Conservation (phyloP, 2,113 vertebrate species). For the Eira barbara region DNA sequence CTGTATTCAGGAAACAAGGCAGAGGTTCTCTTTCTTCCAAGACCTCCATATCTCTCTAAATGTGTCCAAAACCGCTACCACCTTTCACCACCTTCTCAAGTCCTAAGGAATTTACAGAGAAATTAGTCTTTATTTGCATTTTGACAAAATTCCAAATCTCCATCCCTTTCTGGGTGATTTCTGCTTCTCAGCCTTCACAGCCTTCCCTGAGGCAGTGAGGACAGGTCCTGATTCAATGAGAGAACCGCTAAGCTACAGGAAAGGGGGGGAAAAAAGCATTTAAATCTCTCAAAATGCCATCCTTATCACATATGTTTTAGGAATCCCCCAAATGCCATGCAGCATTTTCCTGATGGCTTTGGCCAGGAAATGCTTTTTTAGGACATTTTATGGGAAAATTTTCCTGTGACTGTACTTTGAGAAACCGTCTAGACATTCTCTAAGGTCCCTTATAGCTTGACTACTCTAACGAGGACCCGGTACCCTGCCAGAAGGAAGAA, state of each 20-base stretch:
- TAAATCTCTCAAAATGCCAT: background rate
- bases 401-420: background rate
- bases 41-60: background rate
- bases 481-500: background rate
- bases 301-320: background rate
- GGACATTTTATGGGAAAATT: background rate
- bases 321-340: background rate
- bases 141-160: background rate
- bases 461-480: background rate
- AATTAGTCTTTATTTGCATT: background rate
- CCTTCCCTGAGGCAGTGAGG: background rate
- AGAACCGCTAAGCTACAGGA: background rate
- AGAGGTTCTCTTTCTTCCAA: background rate
- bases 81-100: background rate
- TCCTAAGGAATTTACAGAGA: background rate
- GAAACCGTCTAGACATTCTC: background rate
- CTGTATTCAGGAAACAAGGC: background rate
- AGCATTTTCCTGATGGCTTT: background rate
- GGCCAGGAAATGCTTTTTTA: background rate
- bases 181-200: background rate
- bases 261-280: background rate
- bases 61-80: background rate
- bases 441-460: background rate
- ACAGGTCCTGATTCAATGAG: background rate
- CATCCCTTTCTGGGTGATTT: background rate